Conservation (phyloP, 1,140 invertebrate genomes). For the Hylaeus volcanicus region DNA sequence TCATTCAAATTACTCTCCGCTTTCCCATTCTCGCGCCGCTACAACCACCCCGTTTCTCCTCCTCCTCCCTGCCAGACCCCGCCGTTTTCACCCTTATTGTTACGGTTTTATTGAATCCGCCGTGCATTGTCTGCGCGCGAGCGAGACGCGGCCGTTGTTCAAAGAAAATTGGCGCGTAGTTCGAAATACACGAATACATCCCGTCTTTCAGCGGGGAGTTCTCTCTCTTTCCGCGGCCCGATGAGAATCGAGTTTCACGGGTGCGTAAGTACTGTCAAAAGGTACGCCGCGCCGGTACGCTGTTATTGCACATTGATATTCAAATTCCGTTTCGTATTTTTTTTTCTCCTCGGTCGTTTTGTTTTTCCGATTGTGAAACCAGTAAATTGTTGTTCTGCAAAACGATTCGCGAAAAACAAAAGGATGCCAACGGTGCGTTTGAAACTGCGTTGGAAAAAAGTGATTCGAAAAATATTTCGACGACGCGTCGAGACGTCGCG, state of each 20-base stretch:
- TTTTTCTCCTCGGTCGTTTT: neutral
- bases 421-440: neutral
- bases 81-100: constrained; percentile 77
- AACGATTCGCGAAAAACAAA: constrained; percentile 3
- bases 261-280: constrained; percentile 55
- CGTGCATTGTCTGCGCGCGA: constrained; percentile 73
- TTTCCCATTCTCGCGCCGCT: constrained; percentile 70
- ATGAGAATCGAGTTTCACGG: constrained; percentile 59
- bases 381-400: constrained; percentile 25
- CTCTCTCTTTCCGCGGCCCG: constrained; percentile 15
- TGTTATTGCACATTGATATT: neutral
- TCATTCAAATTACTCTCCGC: constrained; percentile 80
- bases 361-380: constrained; percentile 8
- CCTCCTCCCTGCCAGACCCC: constrained; percentile 29
- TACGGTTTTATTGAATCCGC: constrained; percentile 80
- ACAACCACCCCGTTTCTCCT: constrained; percentile 56
- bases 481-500: neutral
- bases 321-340: neutral
- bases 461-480: neutral
- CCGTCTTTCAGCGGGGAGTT: constrained; percentile 49
- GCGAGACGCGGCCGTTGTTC: constrained; percentile 72
- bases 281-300: constrained; percentile 16
- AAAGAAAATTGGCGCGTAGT: constrained; percentile 75
- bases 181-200: constrained; percentile 60
- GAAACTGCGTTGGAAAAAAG: neutral